phyloP scores from a whole-genome alignment of 2,797 vertebrate genomes.

The Acanthurus tractus region DNA sequence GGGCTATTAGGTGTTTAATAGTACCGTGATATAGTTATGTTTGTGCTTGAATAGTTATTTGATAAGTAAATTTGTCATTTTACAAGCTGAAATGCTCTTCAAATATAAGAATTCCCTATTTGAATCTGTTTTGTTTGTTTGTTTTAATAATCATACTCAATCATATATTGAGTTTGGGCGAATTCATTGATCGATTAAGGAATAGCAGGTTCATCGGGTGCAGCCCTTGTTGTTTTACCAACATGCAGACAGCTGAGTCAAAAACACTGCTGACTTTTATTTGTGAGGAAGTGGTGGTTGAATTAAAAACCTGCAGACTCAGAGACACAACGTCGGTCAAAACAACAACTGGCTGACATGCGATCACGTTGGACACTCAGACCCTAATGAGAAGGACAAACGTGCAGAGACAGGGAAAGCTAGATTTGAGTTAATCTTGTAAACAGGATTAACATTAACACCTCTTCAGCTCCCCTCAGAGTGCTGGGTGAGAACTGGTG shows the following conservation, averaged over 20 bases:
- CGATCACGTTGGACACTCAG: slow-evolving; percentile 44
- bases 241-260: background rate
- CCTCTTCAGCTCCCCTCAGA: slow-evolving; percentile 60
- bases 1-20: background rate
- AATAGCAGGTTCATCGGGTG: background rate
- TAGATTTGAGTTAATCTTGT: slow-evolving; percentile 74
- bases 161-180: background rate
- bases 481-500: slow-evolving; percentile 21
- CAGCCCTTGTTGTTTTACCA: background rate
- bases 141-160: background rate
- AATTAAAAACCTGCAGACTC: slow-evolving; percentile 5
- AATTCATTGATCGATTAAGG: background rate
- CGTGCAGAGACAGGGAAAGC: slow-evolving; percentile 69
- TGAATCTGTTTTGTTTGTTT: background rate
- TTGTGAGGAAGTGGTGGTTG: background rate
- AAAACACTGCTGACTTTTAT: background rate
- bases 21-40: background rate
- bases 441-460: slow-evolving; percentile 81
- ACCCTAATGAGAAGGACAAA: slow-evolving; percentile 43
- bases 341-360: slow-evolving; percentile 15
- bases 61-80: background rate
- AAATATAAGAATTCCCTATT: background rate
- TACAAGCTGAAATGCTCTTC: background rate
- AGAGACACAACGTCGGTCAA: background rate
- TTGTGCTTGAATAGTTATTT: background rate